A percentile compares a stretch with the other conserved stretches of the same genome.
Evolutionary conservation across 2,888 invertebrate species (phyloP).

Genomic region (Mythimna albipuncta): DNA sequence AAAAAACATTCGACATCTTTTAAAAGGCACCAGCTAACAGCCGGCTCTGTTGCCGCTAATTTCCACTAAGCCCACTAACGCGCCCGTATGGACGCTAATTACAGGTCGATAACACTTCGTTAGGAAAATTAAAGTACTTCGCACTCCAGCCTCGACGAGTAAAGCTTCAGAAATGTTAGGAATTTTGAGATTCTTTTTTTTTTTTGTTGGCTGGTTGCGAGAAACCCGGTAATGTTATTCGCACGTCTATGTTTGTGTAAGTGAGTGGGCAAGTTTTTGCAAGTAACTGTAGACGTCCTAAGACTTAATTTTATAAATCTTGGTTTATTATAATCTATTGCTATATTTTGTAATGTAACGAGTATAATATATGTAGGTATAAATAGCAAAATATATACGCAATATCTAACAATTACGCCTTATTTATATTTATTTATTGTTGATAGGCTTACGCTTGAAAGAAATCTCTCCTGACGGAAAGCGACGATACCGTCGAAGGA

Average conservation of each 20-base stretch:
- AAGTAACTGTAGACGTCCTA: background rate
- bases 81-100: slow-evolving; percentile 55
- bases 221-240: slow-evolving; percentile 45
- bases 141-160: slow-evolving; percentile 39
- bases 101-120: slow-evolving; percentile 62
- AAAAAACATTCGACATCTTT: background rate
- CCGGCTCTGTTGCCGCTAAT: slow-evolving; percentile 34
- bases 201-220: slow-evolving; percentile 10
- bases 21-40: slow-evolving; percentile 9
- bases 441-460: too few species aligned
- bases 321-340: background rate
- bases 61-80: slow-evolving; percentile 59
- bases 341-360: too few species aligned
- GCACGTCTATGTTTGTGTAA: slow-evolving; percentile 33
- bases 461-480: too few species aligned
- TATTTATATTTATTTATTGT: too few species aligned
- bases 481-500: too few species aligned
- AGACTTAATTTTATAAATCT: background rate
- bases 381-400: too few species aligned
- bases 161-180: slow-evolving; percentile 41
- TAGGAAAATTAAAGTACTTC: slow-evolving; percentile 63
- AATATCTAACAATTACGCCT: too few species aligned
- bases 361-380: too few species aligned
- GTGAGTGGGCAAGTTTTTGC: slow-evolving; percentile 10
- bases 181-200: slow-evolving; percentile 25